Percentiles rank a stretch among this genome's conserved stretches.
phyloP scores from a whole-genome alignment of 2,113 vertebrate species.

The Stegastes partitus region DNA sequence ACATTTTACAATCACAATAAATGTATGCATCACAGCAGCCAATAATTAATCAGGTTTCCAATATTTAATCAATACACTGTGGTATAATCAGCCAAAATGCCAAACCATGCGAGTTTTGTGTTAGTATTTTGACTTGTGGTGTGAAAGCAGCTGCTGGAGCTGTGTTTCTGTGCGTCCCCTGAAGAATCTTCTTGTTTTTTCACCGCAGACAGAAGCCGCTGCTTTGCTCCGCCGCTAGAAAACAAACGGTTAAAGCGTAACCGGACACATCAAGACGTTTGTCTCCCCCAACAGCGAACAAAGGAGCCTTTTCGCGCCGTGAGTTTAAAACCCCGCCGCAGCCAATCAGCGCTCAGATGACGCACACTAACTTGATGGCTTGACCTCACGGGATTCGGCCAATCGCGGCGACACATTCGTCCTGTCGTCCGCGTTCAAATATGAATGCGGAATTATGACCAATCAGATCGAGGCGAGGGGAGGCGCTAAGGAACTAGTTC shows the following conservation, averaged over 20 bases:
- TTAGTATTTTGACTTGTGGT: too few species aligned
- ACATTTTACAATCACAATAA: too few species aligned
- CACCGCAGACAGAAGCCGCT: too few species aligned
- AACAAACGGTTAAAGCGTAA: neutral
- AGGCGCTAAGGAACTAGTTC: slow-evolving; percentile 58
- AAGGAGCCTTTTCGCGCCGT: slow-evolving; percentile 77
- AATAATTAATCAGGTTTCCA: too few species aligned
- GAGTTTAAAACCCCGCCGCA: slow-evolving; percentile 80
- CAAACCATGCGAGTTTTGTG: too few species aligned
- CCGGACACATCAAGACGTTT: neutral
- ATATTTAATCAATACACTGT: too few species aligned
- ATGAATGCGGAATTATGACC: slow-evolving; percentile 58
- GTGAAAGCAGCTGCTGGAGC: too few species aligned
- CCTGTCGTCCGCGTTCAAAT: slow-evolving; percentile 58
- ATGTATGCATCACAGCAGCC: too few species aligned
- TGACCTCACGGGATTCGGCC: neutral
- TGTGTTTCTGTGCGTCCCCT: too few species aligned
- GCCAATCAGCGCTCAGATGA: slow-evolving; percentile 60
- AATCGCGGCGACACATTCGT: slow-evolving; percentile 30
- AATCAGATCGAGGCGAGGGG: slow-evolving; percentile 65
- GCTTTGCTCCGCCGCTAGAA: too few species aligned
- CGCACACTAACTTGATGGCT: slow-evolving; percentile 34
- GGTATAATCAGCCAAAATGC: too few species aligned
- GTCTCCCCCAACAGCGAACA: slow-evolving; percentile 30
- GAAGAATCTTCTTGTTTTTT: too few species aligned